A percentile compares a stretch with the other conserved stretches of the same genome.
Evolutionary conservation across 2,113 vertebrate genomes (phyloP).

Genomic region (Bettongia penicillata): DNA sequence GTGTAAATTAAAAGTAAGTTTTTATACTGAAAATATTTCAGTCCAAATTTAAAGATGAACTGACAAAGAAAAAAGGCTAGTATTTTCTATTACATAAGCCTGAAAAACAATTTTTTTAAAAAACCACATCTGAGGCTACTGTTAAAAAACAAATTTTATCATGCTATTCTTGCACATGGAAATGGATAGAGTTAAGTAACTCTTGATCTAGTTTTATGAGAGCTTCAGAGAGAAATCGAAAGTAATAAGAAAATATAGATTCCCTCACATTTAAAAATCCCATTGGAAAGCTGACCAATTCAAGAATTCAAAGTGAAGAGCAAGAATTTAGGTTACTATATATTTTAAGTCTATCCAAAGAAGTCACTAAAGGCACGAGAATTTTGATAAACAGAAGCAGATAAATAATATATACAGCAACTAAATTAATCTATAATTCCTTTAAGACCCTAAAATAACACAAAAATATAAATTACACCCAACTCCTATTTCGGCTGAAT

Average conservation of each 20-base stretch:
- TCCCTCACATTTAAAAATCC: background rate
- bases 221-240: constrained; percentile 35
- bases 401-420: constrained; percentile 34
- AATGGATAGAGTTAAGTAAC: background rate
- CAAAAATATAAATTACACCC: constrained; percentile 7
- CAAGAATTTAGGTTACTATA: constrained; percentile 25
- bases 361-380: constrained; percentile 21
- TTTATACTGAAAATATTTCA: constrained; percentile 20
- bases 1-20: background rate
- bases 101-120: constrained; percentile 37
- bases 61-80: background rate
- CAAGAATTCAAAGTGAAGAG: constrained; percentile 3
- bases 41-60: constrained; percentile 34
- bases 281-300: background rate
- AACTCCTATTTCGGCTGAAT: background rate
- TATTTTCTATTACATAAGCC: background rate
- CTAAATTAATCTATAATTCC: background rate
- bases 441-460: constrained; percentile 28
- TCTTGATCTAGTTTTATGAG: constrained; percentile 22
- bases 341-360: constrained; percentile 35
- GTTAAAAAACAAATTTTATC: constrained; percentile 44
- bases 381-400: constrained; percentile 39
- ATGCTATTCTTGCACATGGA: constrained; percentile 24
- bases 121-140: constrained; percentile 14
- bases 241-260: constrained; percentile 40